These are phyloP conservation scores for Drosophila kuntzei DNA, from an alignment of 2,888 invertebrate genomes.

Conservation along the genomic window DNA sequence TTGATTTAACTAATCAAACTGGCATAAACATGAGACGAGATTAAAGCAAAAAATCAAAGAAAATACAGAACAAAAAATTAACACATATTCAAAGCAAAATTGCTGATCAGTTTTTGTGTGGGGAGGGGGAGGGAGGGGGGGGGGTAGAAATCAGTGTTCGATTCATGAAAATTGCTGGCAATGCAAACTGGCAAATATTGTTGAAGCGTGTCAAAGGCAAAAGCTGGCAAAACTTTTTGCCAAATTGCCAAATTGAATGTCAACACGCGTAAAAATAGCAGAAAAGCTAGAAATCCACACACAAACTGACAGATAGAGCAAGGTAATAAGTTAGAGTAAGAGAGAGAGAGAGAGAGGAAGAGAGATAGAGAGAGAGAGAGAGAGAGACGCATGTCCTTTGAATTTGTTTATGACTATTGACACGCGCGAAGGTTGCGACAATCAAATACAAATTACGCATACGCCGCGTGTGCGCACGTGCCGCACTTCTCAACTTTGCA, in stretches of 20 bases:
- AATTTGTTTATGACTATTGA: slow-evolving; percentile 76
- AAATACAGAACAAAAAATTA: slow-evolving; percentile 54
- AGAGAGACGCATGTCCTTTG: slow-evolving; percentile 67
- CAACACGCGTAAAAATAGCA: slow-evolving; percentile 80
- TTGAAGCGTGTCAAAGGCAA: slow-evolving; percentile 60
- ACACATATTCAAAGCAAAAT: slow-evolving; percentile 70
- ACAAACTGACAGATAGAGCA: slow-evolving; percentile 1
- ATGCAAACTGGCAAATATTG: slow-evolving; percentile 62
- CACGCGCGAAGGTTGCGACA: slow-evolving; percentile 59
- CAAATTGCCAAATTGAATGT: slow-evolving; percentile 81
- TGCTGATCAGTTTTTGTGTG: neutral
- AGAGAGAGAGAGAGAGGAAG: slow-evolving; percentile 27
- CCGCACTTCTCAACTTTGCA: slow-evolving; percentile 18
- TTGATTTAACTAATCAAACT: slow-evolving; percentile 76
- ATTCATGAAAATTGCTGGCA: slow-evolving; percentile 71
- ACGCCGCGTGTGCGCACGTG: slow-evolving; percentile 70
- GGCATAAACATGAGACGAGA: slow-evolving; percentile 47
- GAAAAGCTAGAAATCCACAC: slow-evolving; percentile 24
- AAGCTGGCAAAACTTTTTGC: slow-evolving; percentile 69
- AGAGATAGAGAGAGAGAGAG: slow-evolving; percentile 7
- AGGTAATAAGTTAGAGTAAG: slow-evolving; percentile 1
- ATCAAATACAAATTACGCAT: slow-evolving; percentile 75
- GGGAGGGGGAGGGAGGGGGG: neutral
- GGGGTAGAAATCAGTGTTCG: slow-evolving; percentile 69
- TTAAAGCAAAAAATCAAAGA: slow-evolving; percentile 47